phyloP scores from a whole-genome alignment of 2,797 vertebrate species.

The Saxicola maurus region DNA sequence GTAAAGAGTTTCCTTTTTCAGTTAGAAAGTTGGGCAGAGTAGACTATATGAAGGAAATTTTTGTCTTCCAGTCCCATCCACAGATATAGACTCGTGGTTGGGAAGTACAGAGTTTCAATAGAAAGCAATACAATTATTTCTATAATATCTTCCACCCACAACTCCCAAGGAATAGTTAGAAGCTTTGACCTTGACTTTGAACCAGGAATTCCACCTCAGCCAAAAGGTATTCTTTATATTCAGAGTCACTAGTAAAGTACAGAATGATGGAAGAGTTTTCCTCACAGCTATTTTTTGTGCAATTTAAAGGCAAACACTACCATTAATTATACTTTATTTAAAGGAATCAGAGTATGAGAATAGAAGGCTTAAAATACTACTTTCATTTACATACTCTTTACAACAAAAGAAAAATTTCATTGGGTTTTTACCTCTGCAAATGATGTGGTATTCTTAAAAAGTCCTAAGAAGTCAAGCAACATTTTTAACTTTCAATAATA shows the following conservation, averaged over 20 bases:
- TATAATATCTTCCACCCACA: slow-evolving; percentile 5
- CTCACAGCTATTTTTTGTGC: slow-evolving; percentile 25
- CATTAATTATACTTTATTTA: background rate
- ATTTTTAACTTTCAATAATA: background rate
- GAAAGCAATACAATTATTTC: slow-evolving; percentile 2
- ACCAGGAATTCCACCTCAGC: slow-evolving; percentile 6
- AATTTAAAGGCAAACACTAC: background rate
- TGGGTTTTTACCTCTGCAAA: background rate
- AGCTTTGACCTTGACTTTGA: slow-evolving; percentile 15
- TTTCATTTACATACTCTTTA: background rate
- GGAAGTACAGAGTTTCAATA: background rate
- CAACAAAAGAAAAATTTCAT: background rate
- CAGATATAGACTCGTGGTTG: background rate
- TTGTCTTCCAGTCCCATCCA: background rate
- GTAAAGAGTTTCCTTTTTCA: background rate
- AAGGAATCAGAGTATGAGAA: background rate
- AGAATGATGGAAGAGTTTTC: background rate
- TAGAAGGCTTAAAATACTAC: background rate
- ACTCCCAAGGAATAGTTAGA: background rate
- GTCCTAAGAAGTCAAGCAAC: background rate
- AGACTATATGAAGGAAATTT: background rate
- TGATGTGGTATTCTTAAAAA: background rate
- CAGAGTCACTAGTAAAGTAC: slow-evolving; percentile 3
- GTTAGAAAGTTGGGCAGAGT: background rate
- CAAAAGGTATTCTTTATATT: slow-evolving; percentile 31